Percentiles rank a stretch among this genome's conserved stretches.
Conservation (phyloP, 2,113 vertebrate species). For the Nyctereutes procyonoides region DNA sequence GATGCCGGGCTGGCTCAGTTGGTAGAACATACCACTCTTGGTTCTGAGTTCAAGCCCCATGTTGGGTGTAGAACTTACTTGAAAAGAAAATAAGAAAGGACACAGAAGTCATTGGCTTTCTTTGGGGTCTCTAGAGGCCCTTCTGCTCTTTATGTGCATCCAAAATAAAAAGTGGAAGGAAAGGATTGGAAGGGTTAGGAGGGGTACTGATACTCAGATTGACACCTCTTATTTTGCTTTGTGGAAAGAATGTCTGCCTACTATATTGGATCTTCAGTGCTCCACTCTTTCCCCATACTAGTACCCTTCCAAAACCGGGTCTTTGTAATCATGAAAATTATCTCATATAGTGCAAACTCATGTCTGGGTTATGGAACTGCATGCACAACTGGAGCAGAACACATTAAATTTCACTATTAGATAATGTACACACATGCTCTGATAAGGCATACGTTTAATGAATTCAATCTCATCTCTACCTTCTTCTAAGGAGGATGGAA, state of each 20-base stretch:
- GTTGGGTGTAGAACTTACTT: neutral
- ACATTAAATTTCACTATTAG: neutral
- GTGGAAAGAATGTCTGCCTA: neutral
- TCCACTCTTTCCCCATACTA: neutral
- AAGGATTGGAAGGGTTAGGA: neutral
- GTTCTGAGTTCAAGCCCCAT: neutral
- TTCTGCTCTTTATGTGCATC: neutral
- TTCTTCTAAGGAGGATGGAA: neutral
- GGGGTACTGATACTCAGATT: neutral
- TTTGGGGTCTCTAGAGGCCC: neutral
- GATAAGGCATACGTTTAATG: neutral
- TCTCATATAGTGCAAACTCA: neutral
- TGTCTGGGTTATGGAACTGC: neutral
- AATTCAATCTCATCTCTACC: neutral
- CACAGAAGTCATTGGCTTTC: neutral
- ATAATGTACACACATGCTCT: neutral
- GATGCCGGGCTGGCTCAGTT: neutral
- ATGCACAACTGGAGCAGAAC: neutral
- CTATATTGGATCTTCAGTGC: neutral
- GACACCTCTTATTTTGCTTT: neutral
- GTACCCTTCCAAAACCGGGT: neutral
- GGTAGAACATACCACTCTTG: neutral
- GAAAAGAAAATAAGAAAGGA: neutral
- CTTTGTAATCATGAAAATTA: neutral
- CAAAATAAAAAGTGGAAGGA: neutral